phyloP scores from a whole-genome alignment of 64 coral and sea anemone species.

The Montipora foliosa region DNA sequence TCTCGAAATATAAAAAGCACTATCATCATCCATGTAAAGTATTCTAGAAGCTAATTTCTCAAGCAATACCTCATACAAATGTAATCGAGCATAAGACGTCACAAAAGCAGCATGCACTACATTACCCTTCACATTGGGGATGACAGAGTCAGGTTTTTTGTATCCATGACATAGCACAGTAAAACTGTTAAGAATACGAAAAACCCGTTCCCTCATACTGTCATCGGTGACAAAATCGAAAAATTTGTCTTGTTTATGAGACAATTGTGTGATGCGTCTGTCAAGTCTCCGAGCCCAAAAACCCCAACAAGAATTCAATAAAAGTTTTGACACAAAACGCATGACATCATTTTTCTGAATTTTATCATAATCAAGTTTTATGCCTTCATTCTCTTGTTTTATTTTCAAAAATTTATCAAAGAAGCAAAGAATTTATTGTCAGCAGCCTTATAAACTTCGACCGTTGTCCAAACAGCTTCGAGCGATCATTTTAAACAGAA shows the following conservation, averaged over 20 bases:
- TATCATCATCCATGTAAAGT: conserved; percentile 5
- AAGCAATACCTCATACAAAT: background rate
- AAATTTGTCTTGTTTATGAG: background rate
- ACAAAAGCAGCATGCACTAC: background rate
- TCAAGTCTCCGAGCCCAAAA: background rate
- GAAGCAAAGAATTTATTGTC: background rate
- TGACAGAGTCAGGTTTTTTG: background rate
- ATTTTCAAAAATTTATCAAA: conserved; percentile 13
- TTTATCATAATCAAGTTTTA: background rate
- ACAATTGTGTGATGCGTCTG: background rate
- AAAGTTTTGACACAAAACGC: background rate
- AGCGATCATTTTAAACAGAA: no score
- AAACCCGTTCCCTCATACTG: background rate
- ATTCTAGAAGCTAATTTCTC: background rate
- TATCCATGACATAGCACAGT: background rate
- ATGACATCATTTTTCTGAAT: background rate
- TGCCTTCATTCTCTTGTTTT: conserved; percentile 9
- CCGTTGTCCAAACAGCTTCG: no score
- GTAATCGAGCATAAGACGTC: background rate
- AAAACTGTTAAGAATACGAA: background rate
- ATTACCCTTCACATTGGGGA: background rate
- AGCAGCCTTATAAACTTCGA: background rate
- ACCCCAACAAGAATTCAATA: conserved; percentile 37
- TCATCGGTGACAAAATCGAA: background rate
- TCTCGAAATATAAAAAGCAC: background rate